These are phyloP conservation scores for Streblospio benedicti DNA, from an alignment of 1,140 invertebrate genomes.

Conservation along the genomic window DNA sequence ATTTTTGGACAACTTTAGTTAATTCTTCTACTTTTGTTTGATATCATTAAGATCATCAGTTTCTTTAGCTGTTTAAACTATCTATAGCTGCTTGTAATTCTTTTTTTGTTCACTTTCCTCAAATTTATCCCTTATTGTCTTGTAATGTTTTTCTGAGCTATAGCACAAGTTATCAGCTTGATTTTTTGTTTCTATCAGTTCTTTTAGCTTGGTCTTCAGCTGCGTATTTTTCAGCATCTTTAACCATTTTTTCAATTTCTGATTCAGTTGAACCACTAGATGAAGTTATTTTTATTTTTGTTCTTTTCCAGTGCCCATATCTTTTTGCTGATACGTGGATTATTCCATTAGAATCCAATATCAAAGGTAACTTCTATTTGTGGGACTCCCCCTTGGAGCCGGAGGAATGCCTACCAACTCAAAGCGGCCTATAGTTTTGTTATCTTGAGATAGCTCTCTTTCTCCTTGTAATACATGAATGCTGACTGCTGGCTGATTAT, in stretches of 20 bases:
- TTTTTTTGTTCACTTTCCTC: background rate
- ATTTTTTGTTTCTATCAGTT: background rate
- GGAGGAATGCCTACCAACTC: slow-evolving; percentile 79
- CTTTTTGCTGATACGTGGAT: slow-evolving; percentile 1
- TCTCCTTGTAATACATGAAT: slow-evolving; percentile 71
- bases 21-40: background rate
- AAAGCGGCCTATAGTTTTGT: slow-evolving; percentile 79
- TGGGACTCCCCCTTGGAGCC: slow-evolving; percentile 75
- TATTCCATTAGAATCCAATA: background rate
- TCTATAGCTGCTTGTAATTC: no score
- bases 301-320: background rate
- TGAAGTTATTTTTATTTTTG: background rate
- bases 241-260: background rate
- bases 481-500: slow-evolving; percentile 63
- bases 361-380: slow-evolving; percentile 50
- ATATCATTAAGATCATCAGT: background rate
- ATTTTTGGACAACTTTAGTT: background rate
- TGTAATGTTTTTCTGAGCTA: background rate
- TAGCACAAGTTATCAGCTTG: background rate
- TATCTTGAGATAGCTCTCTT: slow-evolving; percentile 81
- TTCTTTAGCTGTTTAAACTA: background rate
- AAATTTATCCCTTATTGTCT: background rate
- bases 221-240: background rate
- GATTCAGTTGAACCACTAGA: background rate
- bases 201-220: background rate